These are phyloP conservation scores for Leptinotarsa peninsularis DNA, from an alignment of 2,888 invertebrate genomes.

Conservation along the genomic window DNA sequence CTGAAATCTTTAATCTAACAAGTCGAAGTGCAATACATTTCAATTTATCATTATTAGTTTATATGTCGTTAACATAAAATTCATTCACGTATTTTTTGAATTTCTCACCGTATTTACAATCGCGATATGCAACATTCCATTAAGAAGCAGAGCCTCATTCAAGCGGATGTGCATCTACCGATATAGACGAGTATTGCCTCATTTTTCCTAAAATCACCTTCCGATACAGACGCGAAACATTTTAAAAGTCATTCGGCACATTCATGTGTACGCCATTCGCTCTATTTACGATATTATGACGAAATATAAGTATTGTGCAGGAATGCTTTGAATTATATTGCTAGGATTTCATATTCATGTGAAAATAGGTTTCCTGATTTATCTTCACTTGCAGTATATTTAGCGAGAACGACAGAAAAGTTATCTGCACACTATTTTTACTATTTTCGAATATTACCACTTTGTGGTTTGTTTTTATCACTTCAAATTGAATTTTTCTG, in stretches of 20 bases:
- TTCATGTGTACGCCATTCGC: constrained; percentile 37
- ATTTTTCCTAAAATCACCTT: constrained; percentile 48
- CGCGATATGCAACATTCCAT: constrained; percentile 14
- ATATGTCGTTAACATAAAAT: no score
- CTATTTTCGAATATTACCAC: not conserved
- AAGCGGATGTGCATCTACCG: constrained; percentile 13
- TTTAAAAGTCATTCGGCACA: constrained; percentile 43
- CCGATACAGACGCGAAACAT: constrained; percentile 47
- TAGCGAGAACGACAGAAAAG: not conserved
- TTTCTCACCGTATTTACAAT: not conserved
- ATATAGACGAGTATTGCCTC: constrained; percentile 32
- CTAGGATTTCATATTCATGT: constrained; percentile 25
- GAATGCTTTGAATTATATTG: constrained; percentile 34
- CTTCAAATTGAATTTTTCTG: no score
- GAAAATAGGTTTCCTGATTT: constrained; percentile 32
- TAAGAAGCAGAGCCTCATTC: constrained; percentile 19
- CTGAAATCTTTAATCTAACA: no score
- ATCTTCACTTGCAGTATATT: constrained; percentile 19
- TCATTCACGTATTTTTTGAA: not conserved
- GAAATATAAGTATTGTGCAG: constrained; percentile 33
- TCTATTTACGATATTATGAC: constrained; percentile 41
- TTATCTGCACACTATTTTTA: not conserved
- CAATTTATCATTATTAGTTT: no score
- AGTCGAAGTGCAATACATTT: no score
- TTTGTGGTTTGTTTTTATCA: not conserved